A percentile compares a stretch with the other conserved stretches of the same genome.
phyloP scores from a whole-genome alignment of 2,797 vertebrate genomes.

The Petrocephalus schoutedeni region DNA sequence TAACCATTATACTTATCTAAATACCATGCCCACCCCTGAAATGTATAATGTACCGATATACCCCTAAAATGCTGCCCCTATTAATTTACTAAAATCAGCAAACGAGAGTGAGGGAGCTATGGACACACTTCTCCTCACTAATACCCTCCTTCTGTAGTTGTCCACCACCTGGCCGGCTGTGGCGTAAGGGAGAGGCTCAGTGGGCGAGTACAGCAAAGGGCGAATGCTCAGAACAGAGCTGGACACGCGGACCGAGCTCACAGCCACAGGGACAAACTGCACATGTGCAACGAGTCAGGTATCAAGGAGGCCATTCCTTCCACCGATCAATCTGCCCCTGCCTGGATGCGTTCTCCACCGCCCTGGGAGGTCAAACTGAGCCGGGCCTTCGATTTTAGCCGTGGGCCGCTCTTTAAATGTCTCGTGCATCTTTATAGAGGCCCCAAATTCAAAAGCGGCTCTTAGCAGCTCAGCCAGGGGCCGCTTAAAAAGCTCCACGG shows the following conservation, averaged over 20 bases:
- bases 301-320: neutral
- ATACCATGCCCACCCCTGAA: neutral
- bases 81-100: neutral
- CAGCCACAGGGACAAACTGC: neutral
- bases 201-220: neutral
- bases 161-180: neutral
- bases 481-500: constrained; percentile 58
- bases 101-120: neutral
- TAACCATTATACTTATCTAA: neutral
- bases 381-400: constrained; percentile 10
- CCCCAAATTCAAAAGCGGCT: constrained; percentile 66
- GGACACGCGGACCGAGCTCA: neutral
- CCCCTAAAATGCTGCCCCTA: neutral
- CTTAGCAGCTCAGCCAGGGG: constrained; percentile 65
- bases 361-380: constrained; percentile 2
- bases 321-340: constrained; percentile 13
- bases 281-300: neutral
- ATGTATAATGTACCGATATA: neutral
- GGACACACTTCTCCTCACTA: neutral
- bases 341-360: neutral
- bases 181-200: neutral
- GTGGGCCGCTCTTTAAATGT: constrained; percentile 31
- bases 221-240: neutral
- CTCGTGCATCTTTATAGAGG: constrained; percentile 49
- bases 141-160: neutral